A percentile compares a stretch with the other conserved stretches of the same genome.
Conservation (phyloP, 2,888 invertebrate species). For the Crocallis elinguaria region DNA sequence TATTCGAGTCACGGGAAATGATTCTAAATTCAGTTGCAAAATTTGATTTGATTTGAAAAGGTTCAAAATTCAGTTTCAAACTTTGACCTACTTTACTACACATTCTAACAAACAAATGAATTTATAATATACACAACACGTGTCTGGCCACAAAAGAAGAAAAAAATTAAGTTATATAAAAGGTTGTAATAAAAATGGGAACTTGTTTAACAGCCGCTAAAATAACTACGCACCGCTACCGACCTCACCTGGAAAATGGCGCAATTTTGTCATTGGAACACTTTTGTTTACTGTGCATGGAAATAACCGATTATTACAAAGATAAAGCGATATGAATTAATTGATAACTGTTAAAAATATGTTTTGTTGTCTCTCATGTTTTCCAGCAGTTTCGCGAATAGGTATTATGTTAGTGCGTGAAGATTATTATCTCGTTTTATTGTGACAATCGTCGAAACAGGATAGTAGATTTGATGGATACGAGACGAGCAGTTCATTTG, state of each 20-base stretch:
- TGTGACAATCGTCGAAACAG: not conserved
- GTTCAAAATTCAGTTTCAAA: too few species aligned
- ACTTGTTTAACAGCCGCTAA: not conserved
- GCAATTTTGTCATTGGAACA: slow-evolving; percentile 11
- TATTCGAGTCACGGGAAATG: too few species aligned
- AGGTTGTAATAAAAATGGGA: too few species aligned
- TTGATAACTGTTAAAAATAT: slow-evolving; percentile 12
- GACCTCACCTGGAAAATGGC: slow-evolving; percentile 13
- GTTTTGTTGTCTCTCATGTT: not conserved
- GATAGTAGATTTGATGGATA: too few species aligned
- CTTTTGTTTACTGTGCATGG: slow-evolving; percentile 26
- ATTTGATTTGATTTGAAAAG: too few species aligned
- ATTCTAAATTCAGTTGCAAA: too few species aligned
- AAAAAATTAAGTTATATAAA: too few species aligned
- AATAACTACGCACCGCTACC: slow-evolving; percentile 5
- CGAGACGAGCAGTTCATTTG: too few species aligned
- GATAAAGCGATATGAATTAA: slow-evolving; percentile 24
- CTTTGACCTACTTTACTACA: too few species aligned
- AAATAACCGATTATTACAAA: slow-evolving; percentile 13
- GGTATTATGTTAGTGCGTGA: slow-evolving; percentile 2
- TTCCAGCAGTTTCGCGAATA: slow-evolving; percentile 15
- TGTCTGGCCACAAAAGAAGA: too few species aligned
- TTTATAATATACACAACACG: too few species aligned
- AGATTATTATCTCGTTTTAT: slow-evolving; percentile 10
- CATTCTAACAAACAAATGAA: too few species aligned